A percentile compares a stretch with the other conserved stretches of the same genome.
phyloP scores from a whole-genome alignment of 35 echinoderm and acorn worm species.

The Heliocidaris tuberculata region DNA sequence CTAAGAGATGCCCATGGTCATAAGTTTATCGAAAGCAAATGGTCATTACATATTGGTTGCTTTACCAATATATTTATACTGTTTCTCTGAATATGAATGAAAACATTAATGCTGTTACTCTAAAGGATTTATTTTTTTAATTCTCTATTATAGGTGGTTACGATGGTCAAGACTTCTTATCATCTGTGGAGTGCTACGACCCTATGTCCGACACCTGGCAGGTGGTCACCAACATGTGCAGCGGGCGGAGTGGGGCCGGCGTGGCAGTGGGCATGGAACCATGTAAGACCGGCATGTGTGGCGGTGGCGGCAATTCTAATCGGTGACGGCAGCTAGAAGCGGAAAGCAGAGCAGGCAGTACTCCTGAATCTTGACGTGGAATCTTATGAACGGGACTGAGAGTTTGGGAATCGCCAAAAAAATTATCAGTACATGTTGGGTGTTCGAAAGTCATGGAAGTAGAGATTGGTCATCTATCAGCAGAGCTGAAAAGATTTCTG shows the following conservation, averaged over 20 bases:
- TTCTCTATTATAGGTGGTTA: slow-evolving; percentile 76
- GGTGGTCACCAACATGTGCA: slow-evolving; percentile 86
- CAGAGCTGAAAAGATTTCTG: background rate
- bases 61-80: no score
- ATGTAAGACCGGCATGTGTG: slow-evolving; percentile 73
- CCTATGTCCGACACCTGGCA: slow-evolving; percentile 70
- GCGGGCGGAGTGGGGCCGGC: slow-evolving; percentile 89
- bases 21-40: no score
- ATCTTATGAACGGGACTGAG: background rate
- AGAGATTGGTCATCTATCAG: background rate
- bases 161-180: slow-evolving; percentile 94
- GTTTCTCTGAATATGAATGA: no score
- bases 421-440: background rate
- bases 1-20: no score
- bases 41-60: no score
- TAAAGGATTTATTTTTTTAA: background rate
- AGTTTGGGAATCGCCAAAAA: background rate
- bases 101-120: no score
- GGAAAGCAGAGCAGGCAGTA: background rate
- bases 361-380: background rate
- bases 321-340: slow-evolving; percentile 29
- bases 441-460: background rate
- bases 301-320: slow-evolving; percentile 42
- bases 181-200: slow-evolving; percentile 90
- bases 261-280: slow-evolving; percentile 92